Base-by-base conservation (phyloP, 2,888 invertebrate species). In the Scaptomyza tumidula region DNA sequence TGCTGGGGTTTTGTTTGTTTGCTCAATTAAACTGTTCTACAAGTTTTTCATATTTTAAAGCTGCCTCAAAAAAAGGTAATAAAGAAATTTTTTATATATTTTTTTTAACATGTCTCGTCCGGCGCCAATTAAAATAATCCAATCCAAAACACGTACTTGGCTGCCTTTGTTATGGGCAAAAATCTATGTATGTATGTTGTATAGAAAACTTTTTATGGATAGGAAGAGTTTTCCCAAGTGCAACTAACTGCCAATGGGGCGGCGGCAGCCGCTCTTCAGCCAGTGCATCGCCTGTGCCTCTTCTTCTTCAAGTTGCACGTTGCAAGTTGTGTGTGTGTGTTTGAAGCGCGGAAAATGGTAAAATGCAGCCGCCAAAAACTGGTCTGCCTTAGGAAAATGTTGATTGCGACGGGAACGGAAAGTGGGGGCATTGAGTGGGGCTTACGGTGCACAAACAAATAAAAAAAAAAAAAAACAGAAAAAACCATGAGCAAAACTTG, bases 311-410 rank as follows among this genome's bases (percentile, higher is more conserved):
- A 50, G 49, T 35, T 35, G 49, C 10, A 19, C 9, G 49, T 13
- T 35, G 29, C n/a, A 49, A 39, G 41, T 41, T n/a, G 37, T 39
- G n/a, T 41, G 14, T 16, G 41, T 41, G 57, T 53, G 53, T 50
- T 71, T 66, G 78, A 78, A 76, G 83, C 77, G 83, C 88, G 83
- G 88, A 83, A 83, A 83, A 83, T 85, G 86, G 83, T 86, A 83
- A 83, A 79, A 78, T 75, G 74, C 78, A 78, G 75, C 75, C 83
- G 72, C 88, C 88, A 77, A 82, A 82, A 82, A 87, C 82, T 88
- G 88, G 82, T 82, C 79, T 77, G 75, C 60, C 61, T 57, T 76
- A 70, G 80, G 78, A 82, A 82, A 82, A 81, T 87, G 75, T 75
- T 67, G 75, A 37, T 53, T 55, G 61, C 39, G 54, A 14, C 41